These are phyloP conservation scores for Acromyrmex charruanus DNA, from an alignment of 1,140 invertebrate genomes.

Conservation along the genomic window DNA sequence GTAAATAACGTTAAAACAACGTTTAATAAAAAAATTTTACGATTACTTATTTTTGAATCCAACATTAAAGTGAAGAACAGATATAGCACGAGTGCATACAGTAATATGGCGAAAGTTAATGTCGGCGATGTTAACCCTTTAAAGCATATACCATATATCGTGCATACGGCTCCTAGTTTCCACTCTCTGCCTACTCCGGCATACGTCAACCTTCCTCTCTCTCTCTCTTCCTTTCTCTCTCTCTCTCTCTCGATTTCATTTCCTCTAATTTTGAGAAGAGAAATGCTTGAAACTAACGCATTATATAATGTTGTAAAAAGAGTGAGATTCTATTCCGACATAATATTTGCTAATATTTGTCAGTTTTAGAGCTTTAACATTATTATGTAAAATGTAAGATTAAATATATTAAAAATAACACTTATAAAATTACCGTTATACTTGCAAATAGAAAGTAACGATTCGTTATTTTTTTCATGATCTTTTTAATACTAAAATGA, in stretches of 20 bases:
- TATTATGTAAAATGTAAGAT: neutral
- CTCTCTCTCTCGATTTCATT: slow-evolving; percentile 26
- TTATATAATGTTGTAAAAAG: neutral
- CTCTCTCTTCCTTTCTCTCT: neutral
- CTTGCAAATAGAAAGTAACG: too few relatives aligned
- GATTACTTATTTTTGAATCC: neutral
- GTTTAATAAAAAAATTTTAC: slow-evolving; percentile 31
- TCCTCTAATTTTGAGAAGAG: slow-evolving; percentile 30
- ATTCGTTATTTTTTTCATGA: too few relatives aligned
- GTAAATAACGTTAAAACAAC: neutral
- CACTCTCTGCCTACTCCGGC: slow-evolving; percentile 15
- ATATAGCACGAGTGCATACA: neutral
- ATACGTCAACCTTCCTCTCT: neutral
- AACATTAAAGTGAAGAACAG: slow-evolving; percentile 24
- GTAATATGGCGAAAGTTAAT: slow-evolving; percentile 31
- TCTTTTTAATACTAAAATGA: too few relatives aligned
- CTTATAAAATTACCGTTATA: too few relatives aligned
- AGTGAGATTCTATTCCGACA: neutral
- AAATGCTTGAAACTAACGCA: slow-evolving; percentile 36
- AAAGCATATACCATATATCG: slow-evolving; percentile 46
- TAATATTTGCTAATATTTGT: neutral
- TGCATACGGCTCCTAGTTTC: slow-evolving; percentile 46
- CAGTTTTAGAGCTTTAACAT: neutral
- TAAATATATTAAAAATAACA: neutral
- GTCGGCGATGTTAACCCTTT: slow-evolving; percentile 41